Evolutionary conservation across 2,888 invertebrate genomes (phyloP).

Genomic region (Clistopyga incitator): DNA sequence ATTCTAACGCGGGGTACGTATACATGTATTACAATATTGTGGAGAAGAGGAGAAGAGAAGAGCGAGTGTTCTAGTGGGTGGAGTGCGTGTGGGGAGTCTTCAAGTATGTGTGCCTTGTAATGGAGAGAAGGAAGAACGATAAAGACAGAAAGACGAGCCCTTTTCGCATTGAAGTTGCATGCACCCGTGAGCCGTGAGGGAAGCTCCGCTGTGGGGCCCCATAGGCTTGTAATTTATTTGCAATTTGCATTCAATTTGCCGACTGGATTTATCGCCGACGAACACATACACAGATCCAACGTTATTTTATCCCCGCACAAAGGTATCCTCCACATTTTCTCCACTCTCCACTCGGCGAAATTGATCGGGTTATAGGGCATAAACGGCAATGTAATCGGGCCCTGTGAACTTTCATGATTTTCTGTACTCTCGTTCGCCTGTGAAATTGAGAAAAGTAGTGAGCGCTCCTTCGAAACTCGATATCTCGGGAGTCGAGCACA

Average conservation of each 20-base stretch:
- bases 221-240: constrained; percentile 77
- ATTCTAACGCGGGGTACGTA: constrained; percentile 30
- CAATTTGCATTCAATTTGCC: constrained; percentile 79
- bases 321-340: constrained; percentile 26
- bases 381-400: constrained; percentile 14
- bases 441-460: constrained; percentile 15
- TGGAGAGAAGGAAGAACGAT: constrained; percentile 26
- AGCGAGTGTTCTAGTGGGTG: constrained; percentile 14
- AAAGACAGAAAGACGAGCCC: constrained; percentile 62
- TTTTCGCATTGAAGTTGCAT: constrained; percentile 78
- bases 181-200: constrained; percentile 54
- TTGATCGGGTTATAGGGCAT: constrained; percentile 47
- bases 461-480: not conserved
- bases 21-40: constrained; percentile 31
- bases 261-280: constrained; percentile 72
- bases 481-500: not conserved
- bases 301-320: constrained; percentile 15
- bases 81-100: not conserved
- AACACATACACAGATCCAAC: constrained; percentile 14
- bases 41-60: constrained; percentile 40
- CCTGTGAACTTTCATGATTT: not conserved
- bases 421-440: not conserved
- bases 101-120: constrained; percentile 5
- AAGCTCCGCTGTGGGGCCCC: constrained; percentile 66
- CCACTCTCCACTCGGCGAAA: constrained; percentile 14